Conservation (phyloP, 2,113 vertebrate genomes). For the Callithrix jacchus region DNA sequence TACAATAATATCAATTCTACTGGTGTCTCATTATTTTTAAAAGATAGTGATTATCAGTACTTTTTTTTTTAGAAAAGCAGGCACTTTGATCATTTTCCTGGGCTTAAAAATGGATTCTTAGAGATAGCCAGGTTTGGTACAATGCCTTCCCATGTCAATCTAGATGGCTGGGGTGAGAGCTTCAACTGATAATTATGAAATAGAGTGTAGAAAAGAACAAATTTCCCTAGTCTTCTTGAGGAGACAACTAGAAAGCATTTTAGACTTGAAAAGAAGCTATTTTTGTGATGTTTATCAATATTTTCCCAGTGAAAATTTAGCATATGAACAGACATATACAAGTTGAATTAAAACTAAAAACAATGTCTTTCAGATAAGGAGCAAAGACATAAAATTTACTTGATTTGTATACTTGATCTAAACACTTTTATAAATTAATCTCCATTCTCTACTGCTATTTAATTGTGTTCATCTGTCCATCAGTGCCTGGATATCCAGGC, state of each 20-base stretch:
- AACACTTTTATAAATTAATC: neutral
- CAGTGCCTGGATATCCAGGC: neutral
- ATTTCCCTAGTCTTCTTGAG: neutral
- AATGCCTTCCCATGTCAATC: neutral
- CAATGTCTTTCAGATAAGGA: neutral
- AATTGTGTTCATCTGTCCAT: neutral
- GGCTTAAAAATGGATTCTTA: neutral
- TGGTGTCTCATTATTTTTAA: constrained; percentile 45
- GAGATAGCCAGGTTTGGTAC: neutral
- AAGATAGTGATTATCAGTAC: neutral
- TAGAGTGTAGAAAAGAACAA: neutral
- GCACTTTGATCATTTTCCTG: constrained; percentile 36
- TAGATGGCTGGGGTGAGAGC: neutral
- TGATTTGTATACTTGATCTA: neutral
- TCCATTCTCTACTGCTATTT: neutral
- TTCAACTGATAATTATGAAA: neutral
- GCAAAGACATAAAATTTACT: neutral
- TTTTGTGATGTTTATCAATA: neutral
- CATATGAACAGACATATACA: neutral
- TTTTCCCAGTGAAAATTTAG: neutral
- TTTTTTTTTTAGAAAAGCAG: neutral
- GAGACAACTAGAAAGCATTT: neutral
- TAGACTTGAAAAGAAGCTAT: neutral
- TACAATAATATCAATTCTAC: neutral
- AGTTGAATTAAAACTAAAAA: neutral